Conservation (phyloP, 2,888 invertebrate species). For the Epinotia bilunana region DNA sequence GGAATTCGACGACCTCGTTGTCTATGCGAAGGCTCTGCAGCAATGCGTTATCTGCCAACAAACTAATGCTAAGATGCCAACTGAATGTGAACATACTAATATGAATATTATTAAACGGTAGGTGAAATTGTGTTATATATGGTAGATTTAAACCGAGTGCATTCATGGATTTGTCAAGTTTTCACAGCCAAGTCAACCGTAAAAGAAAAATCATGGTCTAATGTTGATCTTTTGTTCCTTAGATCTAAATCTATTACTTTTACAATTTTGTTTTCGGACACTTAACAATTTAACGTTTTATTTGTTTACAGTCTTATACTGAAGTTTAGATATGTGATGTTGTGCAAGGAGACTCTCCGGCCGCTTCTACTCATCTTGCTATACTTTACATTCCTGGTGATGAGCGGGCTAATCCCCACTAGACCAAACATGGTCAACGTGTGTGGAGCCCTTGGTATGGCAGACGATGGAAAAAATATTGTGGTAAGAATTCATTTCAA, state of each 20-base stretch:
- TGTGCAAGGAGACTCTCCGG: slow-evolving; percentile 79
- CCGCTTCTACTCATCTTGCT: slow-evolving; percentile 76
- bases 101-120: slow-evolving; percentile 70
- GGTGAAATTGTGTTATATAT: not conserved
- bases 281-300: not conserved
- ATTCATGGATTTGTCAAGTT: not conserved
- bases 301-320: slow-evolving; percentile 60
- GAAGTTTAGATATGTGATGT: slow-evolving; percentile 73
- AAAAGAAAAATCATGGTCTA: not conserved
- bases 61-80: slow-evolving; percentile 53
- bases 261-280: not conserved
- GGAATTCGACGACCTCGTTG: slow-evolving; percentile 73
- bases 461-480: slow-evolving; percentile 67
- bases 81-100: slow-evolving; percentile 65
- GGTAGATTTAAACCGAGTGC: not conserved
- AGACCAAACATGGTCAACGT: slow-evolving; percentile 83
- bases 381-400: slow-evolving; percentile 80
- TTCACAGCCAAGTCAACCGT: not conserved
- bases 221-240: too few species aligned
- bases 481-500: slow-evolving; percentile 66
- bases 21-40: slow-evolving; percentile 69
- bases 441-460: slow-evolving; percentile 77
- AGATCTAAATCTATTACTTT: not conserved
- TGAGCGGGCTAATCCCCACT: slow-evolving; percentile 79
- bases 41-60: slow-evolving; percentile 70